Percentiles rank a stretch among this genome's conserved stretches.
Evolutionary conservation across 2,113 vertebrate species (phyloP).

Genomic region (Pseudolaguvia tuberculata): DNA sequence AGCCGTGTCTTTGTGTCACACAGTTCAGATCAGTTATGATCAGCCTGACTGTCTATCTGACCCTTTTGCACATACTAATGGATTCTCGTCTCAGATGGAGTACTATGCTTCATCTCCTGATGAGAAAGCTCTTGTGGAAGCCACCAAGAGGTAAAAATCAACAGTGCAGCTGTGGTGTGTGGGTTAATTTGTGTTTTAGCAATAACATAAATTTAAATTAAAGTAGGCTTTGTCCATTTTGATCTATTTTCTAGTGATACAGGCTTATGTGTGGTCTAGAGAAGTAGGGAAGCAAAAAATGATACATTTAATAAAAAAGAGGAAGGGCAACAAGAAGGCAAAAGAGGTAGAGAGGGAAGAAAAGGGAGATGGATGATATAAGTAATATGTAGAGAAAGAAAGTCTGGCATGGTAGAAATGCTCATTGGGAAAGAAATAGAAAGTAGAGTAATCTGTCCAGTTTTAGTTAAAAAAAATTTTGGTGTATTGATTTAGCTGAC

Average conservation of each 20-base stretch:
- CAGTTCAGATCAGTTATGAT: slow-evolving; percentile 90
- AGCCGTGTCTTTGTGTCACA: slow-evolving; percentile 92
- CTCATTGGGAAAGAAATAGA: no score
- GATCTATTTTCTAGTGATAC: not conserved
- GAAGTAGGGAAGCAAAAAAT: not conserved
- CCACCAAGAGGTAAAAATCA: slow-evolving; percentile 79
- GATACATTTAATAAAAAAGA: no score
- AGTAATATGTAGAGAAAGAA: not conserved
- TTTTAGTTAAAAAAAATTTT: no score
- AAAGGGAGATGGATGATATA: not conserved
- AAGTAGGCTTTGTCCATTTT: not conserved
- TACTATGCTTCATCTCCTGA: slow-evolving; percentile 97
- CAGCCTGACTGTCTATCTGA: slow-evolving; percentile 74
- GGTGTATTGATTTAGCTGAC: no score
- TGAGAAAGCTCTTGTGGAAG: slow-evolving; percentile 95
- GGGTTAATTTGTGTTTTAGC: not conserved
- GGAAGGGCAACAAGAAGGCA: not conserved
- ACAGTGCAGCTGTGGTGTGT: not conserved
- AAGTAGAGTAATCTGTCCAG: no score
- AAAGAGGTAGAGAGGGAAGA: not conserved
- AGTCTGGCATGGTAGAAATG: not conserved
- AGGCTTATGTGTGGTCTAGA: not conserved
- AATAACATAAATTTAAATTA: not conserved
- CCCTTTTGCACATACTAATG: slow-evolving; percentile 74
- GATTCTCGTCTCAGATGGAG: slow-evolving; percentile 74